phyloP scores from a whole-genome alignment of 1,140 invertebrate genomes.

The Amphibalanus amphitrite region DNA sequence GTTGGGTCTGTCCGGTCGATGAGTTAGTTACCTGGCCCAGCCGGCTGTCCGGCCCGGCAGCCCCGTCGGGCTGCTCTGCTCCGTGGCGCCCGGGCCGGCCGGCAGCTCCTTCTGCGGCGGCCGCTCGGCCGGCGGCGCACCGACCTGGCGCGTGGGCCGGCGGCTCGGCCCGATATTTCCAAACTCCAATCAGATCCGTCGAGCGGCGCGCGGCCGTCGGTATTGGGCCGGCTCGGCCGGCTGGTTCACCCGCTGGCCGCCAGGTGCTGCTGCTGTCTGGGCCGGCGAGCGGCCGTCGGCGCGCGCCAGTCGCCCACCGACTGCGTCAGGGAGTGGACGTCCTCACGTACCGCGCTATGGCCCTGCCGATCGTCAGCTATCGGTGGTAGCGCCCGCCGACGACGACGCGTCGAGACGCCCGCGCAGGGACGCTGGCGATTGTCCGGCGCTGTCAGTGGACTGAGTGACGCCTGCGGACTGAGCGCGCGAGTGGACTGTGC shows the following conservation, averaged over 20 bases:
- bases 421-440: too few species aligned
- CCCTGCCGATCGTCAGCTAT: neutral
- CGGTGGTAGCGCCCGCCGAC: neutral
- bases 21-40: too few species aligned
- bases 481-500: too few species aligned
- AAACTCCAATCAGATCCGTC: neutral
- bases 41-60: too few species aligned
- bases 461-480: neutral
- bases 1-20: neutral
- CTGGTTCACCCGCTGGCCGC: neutral
- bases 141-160: neutral
- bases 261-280: neutral
- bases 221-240: neutral
- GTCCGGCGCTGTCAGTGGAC: neutral
- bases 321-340: neutral
- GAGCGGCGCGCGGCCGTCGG: too few species aligned
- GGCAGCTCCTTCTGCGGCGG: neutral
- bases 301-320: neutral
- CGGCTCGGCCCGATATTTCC: neutral
- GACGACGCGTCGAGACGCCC: neutral
- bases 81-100: too few species aligned
- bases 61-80: too few species aligned
- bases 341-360: neutral
- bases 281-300: neutral
- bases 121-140: too few species aligned